phyloP scores from a whole-genome alignment of 1,140 invertebrate species.

The Oreohelix idahoensis region DNA sequence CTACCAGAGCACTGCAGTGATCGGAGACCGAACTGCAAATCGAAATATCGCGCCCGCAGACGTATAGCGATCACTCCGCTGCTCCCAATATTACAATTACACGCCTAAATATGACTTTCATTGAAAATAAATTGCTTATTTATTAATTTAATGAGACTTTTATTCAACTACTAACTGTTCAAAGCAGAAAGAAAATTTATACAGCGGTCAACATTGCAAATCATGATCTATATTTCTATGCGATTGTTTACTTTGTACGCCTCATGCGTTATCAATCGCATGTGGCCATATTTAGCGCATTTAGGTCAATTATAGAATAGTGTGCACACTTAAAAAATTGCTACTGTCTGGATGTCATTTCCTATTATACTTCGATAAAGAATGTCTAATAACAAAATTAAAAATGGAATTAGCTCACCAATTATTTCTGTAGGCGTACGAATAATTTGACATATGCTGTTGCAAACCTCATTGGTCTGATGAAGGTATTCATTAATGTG shows the following conservation, averaged over 20 bases:
- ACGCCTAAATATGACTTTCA: too few relatives aligned
- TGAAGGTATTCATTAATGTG: too few relatives aligned
- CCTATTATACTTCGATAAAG: too few relatives aligned
- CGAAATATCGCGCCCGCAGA: not conserved
- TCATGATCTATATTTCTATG: not conserved
- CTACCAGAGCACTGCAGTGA: not conserved
- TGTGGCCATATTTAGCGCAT: not conserved
- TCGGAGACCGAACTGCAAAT: not conserved
- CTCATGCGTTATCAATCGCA: not conserved
- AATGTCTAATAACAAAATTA: too few relatives aligned
- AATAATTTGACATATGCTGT: too few relatives aligned
- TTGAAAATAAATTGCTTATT: not conserved
- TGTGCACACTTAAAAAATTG: too few relatives aligned
- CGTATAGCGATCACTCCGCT: not conserved
- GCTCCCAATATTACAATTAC: not conserved
- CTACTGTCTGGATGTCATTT: too few relatives aligned
- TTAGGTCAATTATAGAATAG: too few relatives aligned
- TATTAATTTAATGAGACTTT: not conserved
- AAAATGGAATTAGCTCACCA: too few relatives aligned
- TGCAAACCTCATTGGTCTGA: too few relatives aligned
- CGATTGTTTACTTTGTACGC: not conserved
- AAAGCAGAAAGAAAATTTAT: not conserved
- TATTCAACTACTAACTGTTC: not conserved
- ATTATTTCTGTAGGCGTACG: too few relatives aligned
- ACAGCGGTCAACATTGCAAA: not conserved